Evolutionary conservation across 1,140 invertebrate species (phyloP), one percentile per base, ranked within the genome.

Genomic region (Neodiprion virginianus): DNA sequence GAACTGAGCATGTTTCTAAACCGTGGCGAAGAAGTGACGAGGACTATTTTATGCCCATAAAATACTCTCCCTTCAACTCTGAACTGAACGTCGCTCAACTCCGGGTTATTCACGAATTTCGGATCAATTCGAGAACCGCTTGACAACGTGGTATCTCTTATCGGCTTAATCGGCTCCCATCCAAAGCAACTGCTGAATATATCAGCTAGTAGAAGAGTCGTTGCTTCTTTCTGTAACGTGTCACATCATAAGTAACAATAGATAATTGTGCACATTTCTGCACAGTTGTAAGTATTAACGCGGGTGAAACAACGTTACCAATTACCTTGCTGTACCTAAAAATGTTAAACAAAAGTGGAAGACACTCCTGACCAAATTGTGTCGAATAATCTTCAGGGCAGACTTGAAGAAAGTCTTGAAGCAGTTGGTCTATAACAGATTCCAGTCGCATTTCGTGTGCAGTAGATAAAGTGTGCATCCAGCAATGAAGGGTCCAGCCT

Each of bases 1-100:
- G 93, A 93, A 80, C 92, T 95, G 28, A 98, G 89, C 96, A 97
- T 96, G 66, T 93, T 94, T 79, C 95, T 92, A 78, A 97, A 94
- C 73, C 95, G 90, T 14, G 95, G 92, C 9, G 96, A 97, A 53
- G 96, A 96, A 11, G 96, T 97, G 28, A 97, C 95, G 48, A 98
- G 89, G 48, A 98, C 95, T 72, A 97, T 97, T 90, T 97, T 97
- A 85, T 98, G 96, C 1, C 96, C 96, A 85, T 97, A 97, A 86
- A 98, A 97, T n/a, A 97, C 90, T 72, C 95, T 91, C 1, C 95
- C 95, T 88, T 97, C 96, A 10, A 98, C 96, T 81, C 95, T 91
- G 84, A 97, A 97, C 76, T 96, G 96, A 23, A 97, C 95, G 86
- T 97, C 96, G 78, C 95, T 95, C 11, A 97, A 89, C 81, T 96